Evolutionary conservation across 2,797 vertebrate genomes (phyloP), one percentile per base, ranked within the genome.

Genomic region (Rhabdophis nuchalis): DNA sequence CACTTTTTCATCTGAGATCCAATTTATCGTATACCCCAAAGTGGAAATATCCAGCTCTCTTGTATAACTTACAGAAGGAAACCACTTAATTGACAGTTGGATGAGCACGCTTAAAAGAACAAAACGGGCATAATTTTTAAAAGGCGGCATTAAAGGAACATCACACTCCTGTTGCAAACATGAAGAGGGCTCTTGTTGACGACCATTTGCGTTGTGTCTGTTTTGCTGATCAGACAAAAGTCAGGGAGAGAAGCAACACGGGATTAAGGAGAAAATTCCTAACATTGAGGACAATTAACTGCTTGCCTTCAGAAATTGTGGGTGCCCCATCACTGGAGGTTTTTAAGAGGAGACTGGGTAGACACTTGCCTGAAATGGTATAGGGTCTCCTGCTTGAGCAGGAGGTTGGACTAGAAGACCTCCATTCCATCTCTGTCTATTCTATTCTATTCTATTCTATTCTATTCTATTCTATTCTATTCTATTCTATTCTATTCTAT

Each of bases 1-100:
- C 50, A 16, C 2, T 89, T 88, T 54, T 93, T 86, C 87, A 90
- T 57, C 86, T 90, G 89, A 23, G 57, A 93, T 61, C 89, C 32
- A 27, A 82, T 32, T 90, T 11, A 10, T 29, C 13, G 6, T 52
- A 77, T 72, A 32, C 20, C n/a, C 11, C 23, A 58, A 50, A 61
- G 52, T 87, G 53, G 25, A 86, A 85, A 60, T 46, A 29, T 12
- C 57, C 64, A 50, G 56, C 68, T 82, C 58, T 85, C 85, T 91
- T 82, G 61, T 32, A 56, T 53, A 53, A 52, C 12, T 5, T 32
- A 64, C 56, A 89, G 92, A 94, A 91, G 50, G 52, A 64, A 89
- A 50, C 32, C 46, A 82, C 11, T n/a, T 61, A 56, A 56, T 32
- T 32, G 52, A 16, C 58, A 56, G 64, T 86, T 68, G 32, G 50